Base-by-base conservation (phyloP, 2,888 invertebrate species). In the Ferrisia virgata region DNA sequence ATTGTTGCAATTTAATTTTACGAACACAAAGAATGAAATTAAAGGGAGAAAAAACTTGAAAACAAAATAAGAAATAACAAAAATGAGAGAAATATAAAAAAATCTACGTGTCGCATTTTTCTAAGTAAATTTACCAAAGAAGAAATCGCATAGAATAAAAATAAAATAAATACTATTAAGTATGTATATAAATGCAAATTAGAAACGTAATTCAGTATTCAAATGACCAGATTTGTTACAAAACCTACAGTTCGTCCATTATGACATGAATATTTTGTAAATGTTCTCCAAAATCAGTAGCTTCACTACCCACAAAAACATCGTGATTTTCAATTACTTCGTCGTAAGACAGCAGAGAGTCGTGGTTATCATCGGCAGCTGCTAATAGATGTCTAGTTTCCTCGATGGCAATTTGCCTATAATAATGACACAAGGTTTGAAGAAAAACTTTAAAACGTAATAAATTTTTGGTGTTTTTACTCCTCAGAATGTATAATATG, bases 261-360 rank as follows among this genome's bases (percentile, higher is more conserved):
- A 95, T 94, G 85, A 91, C 90, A 87, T 94, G 93, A 82, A 95
- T 93, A 86, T 94, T 94, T 87, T 94, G 92, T 85, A 96, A 90
- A 88, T 96, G 95, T 88, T 94, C 93, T 15, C 95, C 96, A 89
- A 94, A 95, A 89, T 95, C 95, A 0, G 96, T 95, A 6, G 94
- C 96, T 90, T 97, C 96, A 88, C 96, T 96, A 82, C 97, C 97
- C 4, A 97, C 97, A 90, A 98, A 98, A 82, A 93, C 92, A 86
- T 95, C 94, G 88, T 97, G 94, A 88, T 96, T 95, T 0, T 92
- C 91, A 0, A 96, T 89, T 76, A 98, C 92, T 91, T 98, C 98
- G 1, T 92, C 91, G 89, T 93, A 95, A 1, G 94, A 92, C 47
- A 98, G 90, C 85, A 92, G 88, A 87, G 93, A 92, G 88, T 97